Evolutionary conservation across 2,797 vertebrate genomes (phyloP).

Genomic region (Sebastes paucispinis): DNA sequence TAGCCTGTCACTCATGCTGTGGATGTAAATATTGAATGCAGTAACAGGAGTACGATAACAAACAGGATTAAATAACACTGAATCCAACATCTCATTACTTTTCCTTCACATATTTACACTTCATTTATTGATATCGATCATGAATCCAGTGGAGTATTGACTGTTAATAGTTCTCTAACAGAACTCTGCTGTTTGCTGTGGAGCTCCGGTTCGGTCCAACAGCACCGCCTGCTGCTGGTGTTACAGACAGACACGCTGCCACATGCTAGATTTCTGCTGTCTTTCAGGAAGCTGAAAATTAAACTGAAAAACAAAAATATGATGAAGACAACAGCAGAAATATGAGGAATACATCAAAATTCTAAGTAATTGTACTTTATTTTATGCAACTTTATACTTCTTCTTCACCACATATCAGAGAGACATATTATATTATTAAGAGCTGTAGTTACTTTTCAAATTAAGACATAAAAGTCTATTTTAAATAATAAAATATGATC

Average conservation of each 20-base stretch:
- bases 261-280: too few relatives aligned
- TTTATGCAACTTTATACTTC: neutral
- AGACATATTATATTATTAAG: too few relatives aligned
- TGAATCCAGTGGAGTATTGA: neutral
- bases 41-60: neutral
- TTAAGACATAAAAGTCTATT: too few relatives aligned
- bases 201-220: neutral
- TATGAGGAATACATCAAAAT: neutral
- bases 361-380: neutral
- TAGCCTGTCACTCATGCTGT: neutral
- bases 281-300: neutral
- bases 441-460: too few relatives aligned
- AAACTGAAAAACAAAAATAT: neutral
- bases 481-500: too few relatives aligned
- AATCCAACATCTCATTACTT: neutral
- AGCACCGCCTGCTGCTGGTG: neutral
- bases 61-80: neutral
- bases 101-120: neutral
- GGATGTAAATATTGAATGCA: constrained; percentile 16
- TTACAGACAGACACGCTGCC: neutral
- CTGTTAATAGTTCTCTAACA: neutral
- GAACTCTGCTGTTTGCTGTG: neutral
- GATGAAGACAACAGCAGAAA: neutral
- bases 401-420: too few relatives aligned
- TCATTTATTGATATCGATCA: neutral